Base-by-base conservation (phyloP, 2,888 invertebrate species). In the Leptodirus hochenwartii region DNA sequence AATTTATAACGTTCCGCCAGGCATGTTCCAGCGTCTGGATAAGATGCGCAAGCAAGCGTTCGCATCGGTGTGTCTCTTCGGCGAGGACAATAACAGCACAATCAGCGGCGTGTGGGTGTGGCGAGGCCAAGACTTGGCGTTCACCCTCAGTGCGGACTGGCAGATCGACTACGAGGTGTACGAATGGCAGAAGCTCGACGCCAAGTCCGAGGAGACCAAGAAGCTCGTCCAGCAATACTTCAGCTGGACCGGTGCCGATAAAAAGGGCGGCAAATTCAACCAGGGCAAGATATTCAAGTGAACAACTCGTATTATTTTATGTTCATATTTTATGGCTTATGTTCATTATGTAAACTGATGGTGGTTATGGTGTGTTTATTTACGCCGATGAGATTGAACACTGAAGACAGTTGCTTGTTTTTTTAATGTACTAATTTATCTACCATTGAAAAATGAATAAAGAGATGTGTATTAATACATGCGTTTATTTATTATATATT, bases 261-360 rank as follows among this genome's bases (percentile, higher is more conserved):
- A 79, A 53, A 56, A 66, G 29, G 95, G 90, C 34, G 81, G 91
- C 53, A 69, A 75, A 52, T 93, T 95, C 69, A 93, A 91, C 64
- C 90, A 96, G 66, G 98, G 96, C 59, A 98, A 98, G 66, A 82
- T 96, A 59, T 98, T 95, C 69, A 98, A 98, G 66, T 98, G 72
- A 69, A n/a, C n/a, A n/a, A n/a, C n/a, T n/a, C n/a, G n/a, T n/a
- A 23, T 6, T 2, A 3, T 11, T 26, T 20, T 20, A 8, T n/a
- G n/a, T 20, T 8, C 8, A 20, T 20, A 20, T 20, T 20, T 20
- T 20, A n/a, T n/a, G n/a, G n/a, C n/a, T n/a, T n/a, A n/a, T n/a
- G n/a, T n/a, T n/a, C n/a, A n/a, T n/a, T n/a, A n/a, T n/a, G n/a
- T n/a, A n/a, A n/a, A n/a, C n/a, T n/a, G n/a, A n/a, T n/a, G n/a